Evolutionary conservation across 2,797 vertebrate genomes (phyloP), one percentile per base, ranked within the genome.

Genomic region (Spinibarbus caldwelli): DNA sequence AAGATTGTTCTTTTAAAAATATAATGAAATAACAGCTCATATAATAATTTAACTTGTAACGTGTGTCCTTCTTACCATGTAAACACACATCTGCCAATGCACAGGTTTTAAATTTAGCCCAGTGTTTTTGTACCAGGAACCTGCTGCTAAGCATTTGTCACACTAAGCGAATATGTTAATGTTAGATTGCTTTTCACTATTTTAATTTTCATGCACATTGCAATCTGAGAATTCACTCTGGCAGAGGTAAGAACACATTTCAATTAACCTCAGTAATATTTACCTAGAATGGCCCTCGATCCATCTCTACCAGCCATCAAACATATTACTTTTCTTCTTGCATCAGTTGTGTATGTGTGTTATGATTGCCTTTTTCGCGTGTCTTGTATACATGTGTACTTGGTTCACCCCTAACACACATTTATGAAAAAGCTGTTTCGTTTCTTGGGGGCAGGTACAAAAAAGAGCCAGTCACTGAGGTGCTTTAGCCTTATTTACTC

Each of bases 401-500:
- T n/a, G n/a, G n/a, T n/a, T n/a, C n/a, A n/a, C n/a, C n/a, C n/a
- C n/a, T n/a, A n/a, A n/a, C n/a, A n/a, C n/a, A n/a, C n/a, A n/a
- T n/a, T n/a, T n/a, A n/a, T n/a, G n/a, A n/a, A n/a, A 70, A 59
- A 47, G 72, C 12, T 5, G 54, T 64, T 2, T 52, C 34, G 36
- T 57, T 75, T 77, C 70, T 72, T 36, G 12, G 41, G 34, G 70
- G 67, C 49, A 85, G 10, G 43, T 66, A 36, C 21, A 43, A 80
- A 62, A 67, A 59, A 78, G 52, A 78, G 47, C 72, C 36, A 71
- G 47, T 82, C 45, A 83, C 49, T 67, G 78, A 77, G 78, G 73
- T 79, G 70, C 49, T 85, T 83, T 70, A 70, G 62, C 67, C 57
- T 80, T 78, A 70, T 87, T 89, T 88, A 85, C 87, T 78, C 75